These are phyloP conservation scores for Zhengitettix transpicula DNA, from an alignment of 2,888 invertebrate species.

Conservation along the genomic window DNA sequence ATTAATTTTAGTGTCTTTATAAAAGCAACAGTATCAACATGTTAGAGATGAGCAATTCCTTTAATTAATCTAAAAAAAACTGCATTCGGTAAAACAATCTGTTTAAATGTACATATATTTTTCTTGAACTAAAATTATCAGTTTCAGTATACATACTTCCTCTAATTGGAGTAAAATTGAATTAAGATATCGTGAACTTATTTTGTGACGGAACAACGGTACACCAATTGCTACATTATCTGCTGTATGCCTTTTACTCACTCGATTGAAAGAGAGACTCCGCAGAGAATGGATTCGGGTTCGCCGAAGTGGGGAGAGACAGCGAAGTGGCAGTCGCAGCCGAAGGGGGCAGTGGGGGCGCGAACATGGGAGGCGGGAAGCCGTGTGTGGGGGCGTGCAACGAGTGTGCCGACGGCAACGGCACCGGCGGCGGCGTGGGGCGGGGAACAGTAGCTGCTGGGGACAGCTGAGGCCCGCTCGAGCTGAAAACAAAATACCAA, in stretches of 20 bases:
- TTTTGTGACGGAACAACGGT: too few species aligned
- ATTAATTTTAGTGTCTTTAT: too few species aligned
- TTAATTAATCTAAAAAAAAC: too few species aligned
- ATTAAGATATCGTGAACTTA: too few species aligned
- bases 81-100: too few species aligned
- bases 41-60: too few species aligned
- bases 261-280: constrained; percentile 76
- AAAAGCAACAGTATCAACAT: too few species aligned
- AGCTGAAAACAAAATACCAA: constrained; percentile 15
- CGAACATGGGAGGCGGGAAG: constrained; percentile 32
- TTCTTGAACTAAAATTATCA: too few species aligned
- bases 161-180: too few species aligned
- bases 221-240: background rate
- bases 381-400: constrained; percentile 17
- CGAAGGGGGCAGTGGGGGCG: constrained; percentile 34
- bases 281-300: constrained; percentile 74
- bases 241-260: constrained; percentile 29
- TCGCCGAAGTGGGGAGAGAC: constrained; percentile 40
- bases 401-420: constrained; percentile 17
- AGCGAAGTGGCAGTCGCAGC: constrained; percentile 45
- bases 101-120: too few species aligned
- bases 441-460: constrained; percentile 34
- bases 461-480: constrained; percentile 25
- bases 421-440: constrained; percentile 33
- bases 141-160: too few species aligned